These are phyloP conservation scores for Saccostrea cuccullata DNA, from an alignment of 1,140 invertebrate genomes.

Conservation along the genomic window DNA sequence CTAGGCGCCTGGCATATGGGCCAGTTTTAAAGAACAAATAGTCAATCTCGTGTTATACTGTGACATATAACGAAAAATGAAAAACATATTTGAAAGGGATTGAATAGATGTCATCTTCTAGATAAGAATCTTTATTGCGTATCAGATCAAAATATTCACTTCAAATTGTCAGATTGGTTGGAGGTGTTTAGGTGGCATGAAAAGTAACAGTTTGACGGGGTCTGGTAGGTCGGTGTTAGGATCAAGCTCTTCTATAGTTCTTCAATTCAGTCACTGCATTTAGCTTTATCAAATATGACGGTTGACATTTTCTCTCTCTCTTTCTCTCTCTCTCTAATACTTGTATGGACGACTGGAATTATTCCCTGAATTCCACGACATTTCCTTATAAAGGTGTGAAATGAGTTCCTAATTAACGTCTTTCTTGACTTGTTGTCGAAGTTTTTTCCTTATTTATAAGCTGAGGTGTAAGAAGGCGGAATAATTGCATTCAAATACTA, in stretches of 20 bases:
- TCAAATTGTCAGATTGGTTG: not conserved
- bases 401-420: not conserved
- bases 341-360: not conserved
- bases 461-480: not conserved
- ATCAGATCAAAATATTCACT: slow-evolving; percentile 10
- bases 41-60: not conserved
- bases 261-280: not conserved
- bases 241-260: not conserved
- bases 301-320: slow-evolving; percentile 17
- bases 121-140: not conserved
- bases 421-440: not conserved
- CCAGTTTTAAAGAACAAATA: not conserved
- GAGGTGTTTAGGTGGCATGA: slow-evolving; percentile 18
- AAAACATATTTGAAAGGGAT: not conserved
- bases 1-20: slow-evolving; percentile 7
- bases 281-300: not conserved
- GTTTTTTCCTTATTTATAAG: not conserved
- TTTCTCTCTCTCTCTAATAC: not conserved
- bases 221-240: not conserved
- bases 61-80: slow-evolving; percentile 3
- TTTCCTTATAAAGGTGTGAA: slow-evolving; percentile 17
- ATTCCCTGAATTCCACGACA: not conserved
- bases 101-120: not conserved
- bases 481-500: not conserved
- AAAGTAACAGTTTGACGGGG: not conserved